Percentiles rank a stretch among this genome's conserved stretches.
Evolutionary conservation across 2,888 invertebrate species (phyloP).

Genomic region (Torymus tubicola): DNA sequence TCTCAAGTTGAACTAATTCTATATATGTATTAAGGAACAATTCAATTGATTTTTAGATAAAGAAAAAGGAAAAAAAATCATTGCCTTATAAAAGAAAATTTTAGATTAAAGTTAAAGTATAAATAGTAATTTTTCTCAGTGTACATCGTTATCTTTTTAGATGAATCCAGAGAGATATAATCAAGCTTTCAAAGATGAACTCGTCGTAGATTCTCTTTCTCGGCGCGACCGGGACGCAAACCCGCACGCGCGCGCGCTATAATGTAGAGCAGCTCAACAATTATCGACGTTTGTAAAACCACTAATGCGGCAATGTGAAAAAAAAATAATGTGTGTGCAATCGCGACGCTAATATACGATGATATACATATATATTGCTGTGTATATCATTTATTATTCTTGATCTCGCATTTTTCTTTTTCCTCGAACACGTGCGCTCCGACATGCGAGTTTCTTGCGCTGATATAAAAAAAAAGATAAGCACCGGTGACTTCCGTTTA

Average conservation of each 20-base stretch:
- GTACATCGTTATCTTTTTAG: too few relatives aligned
- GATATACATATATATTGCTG: too few relatives aligned
- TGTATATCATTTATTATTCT: background rate
- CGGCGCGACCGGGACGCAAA: constrained; percentile 19
- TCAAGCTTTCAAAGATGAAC: constrained; percentile 1
- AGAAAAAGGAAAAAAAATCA: too few relatives aligned
- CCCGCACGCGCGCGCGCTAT: background rate
- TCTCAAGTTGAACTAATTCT: too few relatives aligned
- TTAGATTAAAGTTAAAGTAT: too few relatives aligned
- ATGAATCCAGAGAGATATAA: too few relatives aligned
- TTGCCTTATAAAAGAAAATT: too few relatives aligned
- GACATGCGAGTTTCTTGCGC: constrained; percentile 2
- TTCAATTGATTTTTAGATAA: too few relatives aligned
- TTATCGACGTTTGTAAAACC: constrained; percentile 7
- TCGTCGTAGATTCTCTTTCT: constrained; percentile 31
- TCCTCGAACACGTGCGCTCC: background rate
- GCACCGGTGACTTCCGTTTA: too few relatives aligned
- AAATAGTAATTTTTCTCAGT: too few relatives aligned
- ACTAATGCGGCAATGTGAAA: background rate
- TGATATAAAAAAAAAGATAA: too few relatives aligned
- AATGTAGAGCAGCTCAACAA: constrained; percentile 30
- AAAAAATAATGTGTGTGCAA: background rate
- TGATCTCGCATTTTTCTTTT: constrained; percentile 14
- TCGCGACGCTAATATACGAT: constrained; percentile 1
- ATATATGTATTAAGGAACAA: too few relatives aligned